phyloP scores from a whole-genome alignment of 2,888 invertebrate genomes.

The Leptura quadrifasciata region DNA sequence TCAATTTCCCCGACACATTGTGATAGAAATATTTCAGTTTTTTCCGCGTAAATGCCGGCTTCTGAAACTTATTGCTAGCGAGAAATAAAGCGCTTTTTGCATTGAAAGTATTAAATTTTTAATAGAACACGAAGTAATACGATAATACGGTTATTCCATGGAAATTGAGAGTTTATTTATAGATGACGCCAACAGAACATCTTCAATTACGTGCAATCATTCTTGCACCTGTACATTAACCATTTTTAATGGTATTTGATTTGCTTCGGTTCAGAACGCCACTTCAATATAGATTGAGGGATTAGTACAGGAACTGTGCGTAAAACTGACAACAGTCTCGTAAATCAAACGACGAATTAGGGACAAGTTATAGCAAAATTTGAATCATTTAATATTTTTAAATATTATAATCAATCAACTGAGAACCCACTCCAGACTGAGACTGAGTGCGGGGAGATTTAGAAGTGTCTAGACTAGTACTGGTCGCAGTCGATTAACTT shows the following conservation, averaged over 20 bases:
- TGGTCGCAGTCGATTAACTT: no score
- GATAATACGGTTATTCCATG: slow-evolving; percentile 1
- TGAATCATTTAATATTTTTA: no score
- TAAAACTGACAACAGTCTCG: not conserved
- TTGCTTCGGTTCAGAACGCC: slow-evolving; percentile 29
- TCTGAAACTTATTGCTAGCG: no score
- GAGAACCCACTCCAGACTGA: no score
- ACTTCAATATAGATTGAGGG: slow-evolving; percentile 9
- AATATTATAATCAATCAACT: no score
- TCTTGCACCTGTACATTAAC: slow-evolving; percentile 26
- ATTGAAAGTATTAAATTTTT: not conserved
- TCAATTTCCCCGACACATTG: not conserved
- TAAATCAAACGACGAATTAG: no score
- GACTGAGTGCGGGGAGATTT: no score
- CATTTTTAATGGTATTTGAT: slow-evolving; percentile 27
- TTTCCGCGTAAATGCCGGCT: not conserved
- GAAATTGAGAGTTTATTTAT: slow-evolving; percentile 23
- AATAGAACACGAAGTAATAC: not conserved
- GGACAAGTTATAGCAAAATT: no score
- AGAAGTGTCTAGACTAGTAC: no score
- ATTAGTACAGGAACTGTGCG: not conserved
- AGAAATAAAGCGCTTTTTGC: no score
- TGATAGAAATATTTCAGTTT: not conserved
- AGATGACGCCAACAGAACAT: slow-evolving; percentile 11
- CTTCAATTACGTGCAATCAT: slow-evolving; percentile 25